Percentiles rank a stretch among this genome's conserved stretches.
phyloP scores from a whole-genome alignment of 2,888 invertebrate species.

The Hirtodrosophila alboralis region DNA sequence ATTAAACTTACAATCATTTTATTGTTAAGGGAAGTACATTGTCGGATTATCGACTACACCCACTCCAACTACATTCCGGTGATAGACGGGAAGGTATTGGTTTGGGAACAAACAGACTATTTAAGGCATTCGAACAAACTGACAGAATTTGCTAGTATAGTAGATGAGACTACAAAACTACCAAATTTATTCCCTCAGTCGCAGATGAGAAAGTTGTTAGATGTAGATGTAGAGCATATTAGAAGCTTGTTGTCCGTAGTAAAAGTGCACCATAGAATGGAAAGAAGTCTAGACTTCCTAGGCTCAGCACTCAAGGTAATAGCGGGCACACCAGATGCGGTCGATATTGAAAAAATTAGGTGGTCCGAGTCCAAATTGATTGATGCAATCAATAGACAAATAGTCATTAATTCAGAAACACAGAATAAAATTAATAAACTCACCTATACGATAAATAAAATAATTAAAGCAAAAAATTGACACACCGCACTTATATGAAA shows the following conservation, averaged over 20 bases:
- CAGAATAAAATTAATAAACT: slow-evolving; percentile 12
- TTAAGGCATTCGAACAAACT: slow-evolving; percentile 7
- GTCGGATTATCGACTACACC: slow-evolving; percentile 11
- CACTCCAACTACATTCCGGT: slow-evolving; percentile 18
- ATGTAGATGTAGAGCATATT: slow-evolving; percentile 4
- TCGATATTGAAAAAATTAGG: not conserved
- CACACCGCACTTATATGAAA: not conserved
- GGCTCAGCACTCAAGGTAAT: not conserved
- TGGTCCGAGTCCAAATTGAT: too few species aligned
- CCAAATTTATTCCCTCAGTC: slow-evolving; percentile 1
- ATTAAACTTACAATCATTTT: too few species aligned
- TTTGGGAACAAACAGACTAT: slow-evolving; percentile 7
- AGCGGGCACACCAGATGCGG: not conserved
- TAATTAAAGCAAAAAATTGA: slow-evolving; percentile 1
- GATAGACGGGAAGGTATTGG: slow-evolving; percentile 5
- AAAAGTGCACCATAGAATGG: slow-evolving; percentile 1
- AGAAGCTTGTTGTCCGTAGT: slow-evolving; percentile 4
- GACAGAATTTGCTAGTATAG: not conserved
- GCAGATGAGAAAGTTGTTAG: slow-evolving; percentile 11
- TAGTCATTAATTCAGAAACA: slow-evolving; percentile 5
- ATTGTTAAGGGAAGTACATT: slow-evolving; percentile 1
- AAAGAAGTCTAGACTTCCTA: too few species aligned
- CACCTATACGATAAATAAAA: slow-evolving; percentile 7
- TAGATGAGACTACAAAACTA: slow-evolving; percentile 1
- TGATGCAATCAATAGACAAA: not conserved